Percentiles rank a stretch among this genome's conserved stretches.
These are phyloP conservation scores for Sigmodon hispidus DNA, from an alignment of 2,113 vertebrate genomes.

Conservation along the genomic window DNA sequence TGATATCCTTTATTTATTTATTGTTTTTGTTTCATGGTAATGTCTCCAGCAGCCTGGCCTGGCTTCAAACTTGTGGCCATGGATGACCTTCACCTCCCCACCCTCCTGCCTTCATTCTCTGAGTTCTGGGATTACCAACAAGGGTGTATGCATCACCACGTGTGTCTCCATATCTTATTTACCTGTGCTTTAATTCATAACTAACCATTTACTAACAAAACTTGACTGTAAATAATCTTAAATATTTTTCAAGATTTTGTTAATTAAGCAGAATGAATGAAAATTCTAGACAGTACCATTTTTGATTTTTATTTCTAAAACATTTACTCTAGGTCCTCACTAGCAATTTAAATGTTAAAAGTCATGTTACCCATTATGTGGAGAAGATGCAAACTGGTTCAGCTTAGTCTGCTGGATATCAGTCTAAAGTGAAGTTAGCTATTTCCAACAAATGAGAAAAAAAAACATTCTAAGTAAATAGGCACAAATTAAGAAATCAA, in stretches of 20 bases:
- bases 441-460: background rate
- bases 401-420: background rate
- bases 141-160: background rate
- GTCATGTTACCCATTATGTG: background rate
- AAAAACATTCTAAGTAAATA: background rate
- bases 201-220: background rate
- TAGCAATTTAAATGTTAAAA: conserved; percentile 20
- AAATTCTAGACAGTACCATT: conserved; percentile 41
- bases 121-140: background rate
- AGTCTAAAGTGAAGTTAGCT: background rate
- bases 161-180: background rate
- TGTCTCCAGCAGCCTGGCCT: background rate
- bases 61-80: background rate
- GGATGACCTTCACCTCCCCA: background rate
- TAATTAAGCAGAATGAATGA: background rate
- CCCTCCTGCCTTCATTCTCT: background rate
- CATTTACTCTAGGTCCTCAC: background rate
- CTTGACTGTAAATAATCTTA: conserved; percentile 22
- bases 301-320: conserved; percentile 17
- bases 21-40: background rate
- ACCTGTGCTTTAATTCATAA: conserved; percentile 17
- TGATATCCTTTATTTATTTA: background rate
- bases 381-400: background rate
- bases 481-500: background rate
- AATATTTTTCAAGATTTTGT: conserved; percentile 44